Percentiles rank a stretch among this genome's conserved stretches.
Evolutionary conservation across 2,113 vertebrate genomes (phyloP).

Genomic region (Calyptommatus sinebrachiatus): DNA sequence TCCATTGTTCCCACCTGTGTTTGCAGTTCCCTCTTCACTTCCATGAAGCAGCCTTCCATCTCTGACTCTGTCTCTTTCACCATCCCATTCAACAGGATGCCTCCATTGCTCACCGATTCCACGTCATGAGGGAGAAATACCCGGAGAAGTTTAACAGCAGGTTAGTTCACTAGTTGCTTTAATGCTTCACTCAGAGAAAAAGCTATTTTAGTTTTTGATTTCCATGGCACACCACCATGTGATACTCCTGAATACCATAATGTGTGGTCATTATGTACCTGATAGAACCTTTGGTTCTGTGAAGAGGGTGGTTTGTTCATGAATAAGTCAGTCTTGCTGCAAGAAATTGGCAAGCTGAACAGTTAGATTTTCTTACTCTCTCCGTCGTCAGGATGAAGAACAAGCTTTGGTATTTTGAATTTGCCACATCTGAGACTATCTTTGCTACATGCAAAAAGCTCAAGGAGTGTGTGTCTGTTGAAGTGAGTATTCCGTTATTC

Average conservation of each 20-base stretch:
- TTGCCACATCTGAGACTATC: conserved; percentile 89
- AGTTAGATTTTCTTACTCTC: background rate
- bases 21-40: background rate
- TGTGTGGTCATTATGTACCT: background rate
- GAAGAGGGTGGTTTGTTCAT: background rate
- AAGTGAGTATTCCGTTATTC: conserved; percentile 67
- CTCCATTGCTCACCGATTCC: conserved; percentile 91
- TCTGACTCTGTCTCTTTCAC: conserved; percentile 11
- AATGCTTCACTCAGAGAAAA: background rate
- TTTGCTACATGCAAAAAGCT: conserved; percentile 90
- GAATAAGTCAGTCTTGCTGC: background rate
- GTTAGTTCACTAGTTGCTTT: conserved; percentile 55
- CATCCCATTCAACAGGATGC: conserved; percentile 77
- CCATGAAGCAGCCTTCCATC: background rate
- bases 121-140: conserved; percentile 90
- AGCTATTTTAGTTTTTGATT: too few species aligned
- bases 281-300: background rate
- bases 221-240: background rate
- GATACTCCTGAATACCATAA: background rate
- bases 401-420: conserved; percentile 93
- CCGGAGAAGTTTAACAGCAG: conserved; percentile 95
- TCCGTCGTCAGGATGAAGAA: conserved; percentile 81
- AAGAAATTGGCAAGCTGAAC: background rate
- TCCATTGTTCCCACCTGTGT: background rate
- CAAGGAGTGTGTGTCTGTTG: conserved; percentile 78